A percentile compares a stretch with the other conserved stretches of the same genome.
These are phyloP conservation scores for Sesia apiformis DNA, from an alignment of 2,888 invertebrate species.

Conservation along the genomic window DNA sequence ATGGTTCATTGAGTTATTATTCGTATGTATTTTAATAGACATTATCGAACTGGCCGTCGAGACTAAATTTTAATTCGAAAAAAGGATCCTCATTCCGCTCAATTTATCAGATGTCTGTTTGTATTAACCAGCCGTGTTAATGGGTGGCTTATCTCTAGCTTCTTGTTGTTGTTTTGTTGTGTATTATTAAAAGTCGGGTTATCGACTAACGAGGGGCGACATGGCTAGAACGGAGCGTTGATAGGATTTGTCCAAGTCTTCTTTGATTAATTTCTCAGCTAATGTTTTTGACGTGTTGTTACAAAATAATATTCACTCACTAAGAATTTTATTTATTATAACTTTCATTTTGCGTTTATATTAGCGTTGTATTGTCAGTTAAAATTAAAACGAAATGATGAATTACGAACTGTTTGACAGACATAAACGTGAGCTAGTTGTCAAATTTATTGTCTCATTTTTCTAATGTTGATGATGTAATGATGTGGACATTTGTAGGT, in stretches of 20 bases:
- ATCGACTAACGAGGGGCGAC: constrained; percentile 44
- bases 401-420: no score
- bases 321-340: not conserved
- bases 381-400: no score
- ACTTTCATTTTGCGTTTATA: constrained; percentile 1
- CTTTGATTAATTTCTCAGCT: constrained; percentile 25
- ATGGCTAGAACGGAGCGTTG: constrained; percentile 13
- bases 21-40: no score
- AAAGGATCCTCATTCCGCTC: constrained; percentile 18
- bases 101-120: constrained; percentile 48
- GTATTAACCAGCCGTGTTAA: constrained; percentile 60
- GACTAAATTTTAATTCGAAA: no score
- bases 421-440: no score
- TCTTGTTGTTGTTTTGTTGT: constrained; percentile 49
- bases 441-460: no score
- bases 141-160: constrained; percentile 48
- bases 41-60: no score
- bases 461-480: no score
- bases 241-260: constrained; percentile 20
- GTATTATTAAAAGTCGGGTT: constrained; percentile 50
- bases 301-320: not conserved
- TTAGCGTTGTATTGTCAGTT: no score
- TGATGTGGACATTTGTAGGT: no score
- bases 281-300: constrained; percentile 16
- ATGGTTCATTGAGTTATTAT: no score